Conservation (phyloP, 2,113 vertebrate species). For the Hippocampus comes region DNA sequence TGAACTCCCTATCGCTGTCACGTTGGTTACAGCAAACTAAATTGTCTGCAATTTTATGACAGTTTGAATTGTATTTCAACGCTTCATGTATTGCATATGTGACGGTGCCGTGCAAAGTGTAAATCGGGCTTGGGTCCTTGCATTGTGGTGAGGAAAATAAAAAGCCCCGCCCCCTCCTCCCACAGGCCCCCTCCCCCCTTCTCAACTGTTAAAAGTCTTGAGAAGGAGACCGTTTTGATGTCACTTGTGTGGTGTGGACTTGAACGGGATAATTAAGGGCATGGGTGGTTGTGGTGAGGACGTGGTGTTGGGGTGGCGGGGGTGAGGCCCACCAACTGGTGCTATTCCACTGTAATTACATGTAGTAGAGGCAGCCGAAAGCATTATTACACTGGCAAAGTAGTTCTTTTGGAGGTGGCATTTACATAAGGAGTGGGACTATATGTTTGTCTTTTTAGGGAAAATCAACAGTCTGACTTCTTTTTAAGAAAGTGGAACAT, state of each 20-base stretch:
- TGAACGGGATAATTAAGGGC: constrained; percentile 65
- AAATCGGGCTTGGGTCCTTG: constrained; percentile 38
- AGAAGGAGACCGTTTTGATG: constrained; percentile 55
- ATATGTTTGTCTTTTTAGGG: background rate
- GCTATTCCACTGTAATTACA: constrained; percentile 48
- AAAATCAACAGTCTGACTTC: too few relatives aligned
- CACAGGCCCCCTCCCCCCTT: background rate
- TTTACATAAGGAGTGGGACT: background rate
- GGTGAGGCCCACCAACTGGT: constrained; percentile 45
- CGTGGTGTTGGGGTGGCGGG: constrained; percentile 40
- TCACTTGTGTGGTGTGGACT: constrained; percentile 56
- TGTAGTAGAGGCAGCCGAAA: constrained; percentile 35
- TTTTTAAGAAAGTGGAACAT: too few relatives aligned
- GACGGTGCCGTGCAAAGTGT: constrained; percentile 33
- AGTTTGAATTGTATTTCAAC: too few relatives aligned
- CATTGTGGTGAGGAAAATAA: constrained; percentile 58
- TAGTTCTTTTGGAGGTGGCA: constrained; percentile 9
- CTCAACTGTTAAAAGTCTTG: constrained; percentile 26
- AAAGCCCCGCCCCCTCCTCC: background rate
- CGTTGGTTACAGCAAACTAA: too few relatives aligned
- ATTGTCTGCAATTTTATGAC: too few relatives aligned
- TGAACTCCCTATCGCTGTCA: too few relatives aligned
- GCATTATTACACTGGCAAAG: background rate
- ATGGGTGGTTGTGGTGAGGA: constrained; percentile 42
- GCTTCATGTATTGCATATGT: background rate